phyloP scores from a whole-genome alignment of 2,888 invertebrate genomes.

The Siphlonurus alternatus region DNA sequence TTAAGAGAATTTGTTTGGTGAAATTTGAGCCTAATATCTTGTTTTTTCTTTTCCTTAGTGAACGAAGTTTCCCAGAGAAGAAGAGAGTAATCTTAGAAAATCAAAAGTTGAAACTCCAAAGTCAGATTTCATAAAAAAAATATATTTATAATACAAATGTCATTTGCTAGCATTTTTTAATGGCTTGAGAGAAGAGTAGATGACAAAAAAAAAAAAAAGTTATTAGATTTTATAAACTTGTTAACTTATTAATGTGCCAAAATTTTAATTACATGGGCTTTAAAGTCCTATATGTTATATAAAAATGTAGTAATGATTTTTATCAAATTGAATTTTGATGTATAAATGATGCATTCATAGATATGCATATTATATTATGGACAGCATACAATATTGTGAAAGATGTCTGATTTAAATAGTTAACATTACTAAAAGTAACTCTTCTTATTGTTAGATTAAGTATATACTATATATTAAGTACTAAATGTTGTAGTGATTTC shows the following conservation, averaged over 20 bases:
- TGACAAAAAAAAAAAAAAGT: neutral
- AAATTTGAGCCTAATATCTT: too few species aligned
- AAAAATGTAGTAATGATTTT: neutral
- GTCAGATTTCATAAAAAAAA: neutral
- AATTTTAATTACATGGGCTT: neutral
- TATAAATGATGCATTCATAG: too few species aligned
- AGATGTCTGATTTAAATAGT: neutral
- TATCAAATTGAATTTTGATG: neutral
- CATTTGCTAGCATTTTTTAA: neutral
- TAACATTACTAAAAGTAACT: neutral
- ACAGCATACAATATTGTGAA: neutral
- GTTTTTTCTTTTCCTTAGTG: too few species aligned
- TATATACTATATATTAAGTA: too few species aligned
- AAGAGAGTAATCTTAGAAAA: neutral
- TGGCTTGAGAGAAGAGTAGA: neutral
- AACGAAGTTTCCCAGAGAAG: too few species aligned
- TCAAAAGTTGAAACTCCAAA: neutral
- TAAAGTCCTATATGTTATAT: neutral
- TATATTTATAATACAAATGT: neutral
- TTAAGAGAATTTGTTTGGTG: too few species aligned
- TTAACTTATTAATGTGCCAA: neutral
- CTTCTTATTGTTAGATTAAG: neutral
- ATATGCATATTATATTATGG: too few species aligned
- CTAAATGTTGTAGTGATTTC: neutral
- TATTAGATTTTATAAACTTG: neutral